Conservation (phyloP, 2,797 vertebrate genomes). For the Eremophila alpestris region DNA sequence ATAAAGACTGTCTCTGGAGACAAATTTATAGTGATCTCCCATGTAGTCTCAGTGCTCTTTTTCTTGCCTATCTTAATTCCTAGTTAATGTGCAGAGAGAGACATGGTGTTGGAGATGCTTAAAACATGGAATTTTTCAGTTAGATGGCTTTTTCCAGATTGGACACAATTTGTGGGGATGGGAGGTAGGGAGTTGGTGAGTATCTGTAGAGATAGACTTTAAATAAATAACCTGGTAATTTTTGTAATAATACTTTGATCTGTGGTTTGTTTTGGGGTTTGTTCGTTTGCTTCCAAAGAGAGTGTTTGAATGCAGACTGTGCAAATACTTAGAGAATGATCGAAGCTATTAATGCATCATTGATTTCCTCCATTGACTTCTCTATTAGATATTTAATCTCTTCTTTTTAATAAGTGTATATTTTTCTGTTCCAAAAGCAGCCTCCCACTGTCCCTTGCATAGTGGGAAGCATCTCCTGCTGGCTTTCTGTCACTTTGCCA, state of each 20-base stretch:
- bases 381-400: constrained; percentile 5
- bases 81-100: not conserved
- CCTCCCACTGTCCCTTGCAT: not conserved
- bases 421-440: constrained; percentile 34
- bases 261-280: not conserved
- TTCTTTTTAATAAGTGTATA: not conserved
- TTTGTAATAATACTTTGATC: not conserved
- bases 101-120: not conserved
- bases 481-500: constrained; percentile 30
- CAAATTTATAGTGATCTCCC: not conserved
- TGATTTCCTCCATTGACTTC: constrained; percentile 40
- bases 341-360: constrained; percentile 6
- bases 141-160: not conserved
- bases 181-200: not conserved
- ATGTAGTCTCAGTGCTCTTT: not conserved
- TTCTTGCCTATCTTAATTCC: not conserved
- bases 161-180: not conserved
- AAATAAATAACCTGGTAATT: not conserved
- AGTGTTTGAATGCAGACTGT: not conserved
- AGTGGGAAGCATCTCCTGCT: not conserved
- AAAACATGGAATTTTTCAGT: not conserved
- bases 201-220: not conserved
- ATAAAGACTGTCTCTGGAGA: not conserved
- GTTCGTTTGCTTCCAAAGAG: not conserved
- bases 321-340: not conserved